Base-by-base conservation (phyloP, 2,888 invertebrate species). In the Leptinotarsa juncta region DNA sequence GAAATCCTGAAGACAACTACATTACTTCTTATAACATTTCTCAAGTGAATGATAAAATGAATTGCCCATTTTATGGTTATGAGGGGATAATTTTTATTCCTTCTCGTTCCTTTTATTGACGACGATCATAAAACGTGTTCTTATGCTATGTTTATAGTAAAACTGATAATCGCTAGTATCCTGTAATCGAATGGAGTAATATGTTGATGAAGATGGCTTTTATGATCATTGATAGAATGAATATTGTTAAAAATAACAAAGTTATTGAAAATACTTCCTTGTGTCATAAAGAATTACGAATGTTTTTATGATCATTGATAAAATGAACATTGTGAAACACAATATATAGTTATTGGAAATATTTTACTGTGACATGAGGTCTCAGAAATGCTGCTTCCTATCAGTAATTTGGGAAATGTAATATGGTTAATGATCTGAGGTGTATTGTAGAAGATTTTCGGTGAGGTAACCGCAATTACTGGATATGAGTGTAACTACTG, bases 61-160 rank as follows among this genome's bases (percentile, higher is more conserved):
- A 26, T 15, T 26, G 57, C 15, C 42, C n/a, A 12, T 62, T 62
- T 62, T 62, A 62, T 62, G 62, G 42, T 32, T 18, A 57, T 57
- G 57, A 57, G 4, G 23, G 10, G 3, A n/a, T 7, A 62, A 14
- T 42, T 62, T 62, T 18, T 42, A 42, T 62, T 62, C n/a, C n/a
- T 62, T 18, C 16, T 10, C 62, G 42, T 32, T n/a, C 15, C 16
- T 32, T 32, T 16, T 62, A 62, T 62, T 42, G 18, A 62, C 42
- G 42, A 62, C 62, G 7, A n/a, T 12, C n/a, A 62, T 62, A 32
- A 62, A 62, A 42, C 32, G 32, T 62, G 32, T 62, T 32, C 16
- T 0, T 26, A n/a, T 42, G 62, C 7, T 62, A 42, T 14, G 62
- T 32, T 62, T 62, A 32, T 62, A 62, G 16, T 62, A 26, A 32